Conservation (phyloP, 2,113 vertebrate species). For the Prionailurus bengalensis region DNA sequence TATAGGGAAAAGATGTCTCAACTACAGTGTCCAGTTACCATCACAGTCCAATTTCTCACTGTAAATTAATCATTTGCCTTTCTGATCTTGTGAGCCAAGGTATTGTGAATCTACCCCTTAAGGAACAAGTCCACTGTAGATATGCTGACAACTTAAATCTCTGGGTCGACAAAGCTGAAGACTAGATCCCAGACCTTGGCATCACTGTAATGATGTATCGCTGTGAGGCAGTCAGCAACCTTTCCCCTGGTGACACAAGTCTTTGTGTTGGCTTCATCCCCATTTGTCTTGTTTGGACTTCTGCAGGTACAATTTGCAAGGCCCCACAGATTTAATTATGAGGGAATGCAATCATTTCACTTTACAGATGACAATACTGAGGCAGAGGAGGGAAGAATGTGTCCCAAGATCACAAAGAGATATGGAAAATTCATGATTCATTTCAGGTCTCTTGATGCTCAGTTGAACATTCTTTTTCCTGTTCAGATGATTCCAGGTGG, state of each 20-base stretch:
- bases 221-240: neutral
- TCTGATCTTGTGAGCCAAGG: neutral
- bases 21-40: neutral
- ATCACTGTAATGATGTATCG: neutral
- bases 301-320: neutral
- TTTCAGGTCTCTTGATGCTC: neutral
- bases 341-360: neutral
- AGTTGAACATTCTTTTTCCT: neutral
- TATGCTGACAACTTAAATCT: neutral
- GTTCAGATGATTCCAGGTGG: neutral
- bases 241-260: neutral
- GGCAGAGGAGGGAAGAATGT: neutral
- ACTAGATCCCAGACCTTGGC: neutral
- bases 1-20: neutral
- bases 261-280: neutral
- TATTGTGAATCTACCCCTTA: neutral
- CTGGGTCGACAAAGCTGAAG: neutral
- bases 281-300: neutral
- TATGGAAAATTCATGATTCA: neutral
- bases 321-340: neutral
- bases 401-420: neutral
- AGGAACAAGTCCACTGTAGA: neutral
- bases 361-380: constrained; percentile 4
- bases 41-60: neutral
- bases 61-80: neutral